Percentiles rank a stretch among this genome's conserved stretches.
Evolutionary conservation across 2,113 vertebrate genomes (phyloP).

Genomic region (Aviceda subcristata): DNA sequence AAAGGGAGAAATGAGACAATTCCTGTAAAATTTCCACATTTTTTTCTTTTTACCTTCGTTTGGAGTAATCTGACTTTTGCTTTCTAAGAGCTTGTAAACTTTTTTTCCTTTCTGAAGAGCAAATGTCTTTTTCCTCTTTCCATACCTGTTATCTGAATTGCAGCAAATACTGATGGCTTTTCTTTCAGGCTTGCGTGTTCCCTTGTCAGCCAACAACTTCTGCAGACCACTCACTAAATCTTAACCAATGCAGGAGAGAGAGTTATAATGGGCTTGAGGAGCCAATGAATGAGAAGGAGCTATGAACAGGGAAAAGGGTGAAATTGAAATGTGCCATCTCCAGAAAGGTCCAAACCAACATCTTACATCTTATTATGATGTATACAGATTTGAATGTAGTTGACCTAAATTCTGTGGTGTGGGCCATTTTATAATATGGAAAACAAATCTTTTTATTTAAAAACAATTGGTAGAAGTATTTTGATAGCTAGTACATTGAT

Average conservation of each 20-base stretch:
- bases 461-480: background rate
- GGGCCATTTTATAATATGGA: background rate
- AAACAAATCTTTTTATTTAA: background rate
- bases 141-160: background rate
- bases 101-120: background rate
- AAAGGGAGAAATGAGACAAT: background rate
- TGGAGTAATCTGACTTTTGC: background rate
- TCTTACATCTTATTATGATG: background rate
- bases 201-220: background rate
- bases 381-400: background rate
- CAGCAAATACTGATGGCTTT: background rate
- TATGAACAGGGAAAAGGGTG: background rate
- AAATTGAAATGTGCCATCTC: background rate
- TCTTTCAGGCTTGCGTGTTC: background rate
- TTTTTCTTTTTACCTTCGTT: background rate
- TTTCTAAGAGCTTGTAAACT: background rate
- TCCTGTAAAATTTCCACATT: background rate
- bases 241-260: background rate
- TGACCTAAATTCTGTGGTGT: background rate
- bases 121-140: background rate
- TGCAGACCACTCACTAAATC: background rate
- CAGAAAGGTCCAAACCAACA: background rate
- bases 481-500: background rate
- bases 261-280: background rate
- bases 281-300: background rate